Evolutionary conservation across 2,797 vertebrate species (phyloP), one percentile per base, ranked within the genome.

Genomic region (Poecilia picta): DNA sequence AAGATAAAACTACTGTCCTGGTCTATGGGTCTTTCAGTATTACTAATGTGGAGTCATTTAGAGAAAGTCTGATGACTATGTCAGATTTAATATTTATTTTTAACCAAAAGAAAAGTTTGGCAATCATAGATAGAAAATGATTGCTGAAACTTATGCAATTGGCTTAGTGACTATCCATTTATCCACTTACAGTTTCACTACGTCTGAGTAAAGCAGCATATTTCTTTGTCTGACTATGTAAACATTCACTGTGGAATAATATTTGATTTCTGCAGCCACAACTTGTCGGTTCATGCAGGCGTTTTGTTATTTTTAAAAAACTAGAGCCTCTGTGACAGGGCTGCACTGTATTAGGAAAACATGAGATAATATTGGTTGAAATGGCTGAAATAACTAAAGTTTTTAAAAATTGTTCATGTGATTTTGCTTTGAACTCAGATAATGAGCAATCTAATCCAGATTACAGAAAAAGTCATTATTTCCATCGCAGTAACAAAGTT

Each of bases 161-260:
- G 39, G 12, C 68, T 15, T 16, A 3, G 2, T 28, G 68, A 28
- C 0, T 7, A 45, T 7, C 2, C 45, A n/a, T 46, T 31, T 45
- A 45, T 7, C 2, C 45, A n/a, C 28, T 31, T 45, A 46, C 25
- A 46, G 43, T 45, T 45, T 72, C 68, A 4, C 15, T 51, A 12
- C 1, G 20, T 33, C 45, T 5, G 28, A 36, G 72, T 15, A 16
- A 41, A 5, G 47, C 33, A 53, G 11, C 36, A 15, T 11, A 46
- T 66, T 76, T 18, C 20, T 70, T 2, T 31, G 11, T 45, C 47
- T 36, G 33, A 39, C 49, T 72, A 5, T 85, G 75, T 83, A 83
- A 85, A 85, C 81, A 81, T 33, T 66, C 57, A 13, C 31, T n/a
- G 73, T 76, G 33, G 28, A 28, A 66, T 62, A 59, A 33, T 31